phyloP scores from a whole-genome alignment of 2,113 vertebrate genomes.

The Rhinolophus sinicus region DNA sequence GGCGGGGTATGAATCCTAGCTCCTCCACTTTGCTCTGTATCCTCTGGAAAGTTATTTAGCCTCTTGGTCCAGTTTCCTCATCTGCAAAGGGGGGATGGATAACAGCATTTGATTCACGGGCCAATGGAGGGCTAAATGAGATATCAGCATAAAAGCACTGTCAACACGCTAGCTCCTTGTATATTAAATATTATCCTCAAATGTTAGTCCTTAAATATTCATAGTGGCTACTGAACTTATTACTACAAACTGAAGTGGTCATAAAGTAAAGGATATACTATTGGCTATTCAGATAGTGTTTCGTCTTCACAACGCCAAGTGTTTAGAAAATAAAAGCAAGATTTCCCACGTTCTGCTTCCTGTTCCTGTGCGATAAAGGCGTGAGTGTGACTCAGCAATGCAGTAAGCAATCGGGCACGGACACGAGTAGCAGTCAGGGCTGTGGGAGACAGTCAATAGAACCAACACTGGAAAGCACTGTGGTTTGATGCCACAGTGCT shows the following conservation, averaged over 20 bases:
- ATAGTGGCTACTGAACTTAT: not conserved
- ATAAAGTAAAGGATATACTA: not conserved
- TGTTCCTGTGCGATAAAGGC: not conserved
- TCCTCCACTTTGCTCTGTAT: not conserved
- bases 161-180: not conserved
- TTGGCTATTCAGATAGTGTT: not conserved
- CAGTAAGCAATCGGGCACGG: not conserved
- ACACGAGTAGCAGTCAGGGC: not conserved
- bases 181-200: not conserved
- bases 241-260: not conserved
- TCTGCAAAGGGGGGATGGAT: not conserved
- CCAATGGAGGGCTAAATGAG: not conserved
- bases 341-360: not conserved
- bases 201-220: too few relatives aligned
- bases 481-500: constrained; percentile 51
- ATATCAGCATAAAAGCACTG: not conserved
- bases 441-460: not conserved
- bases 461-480: constrained; percentile 17
- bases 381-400: not conserved
- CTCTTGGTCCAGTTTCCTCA: not conserved
- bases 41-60: not conserved
- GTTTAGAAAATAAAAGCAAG: not conserved
- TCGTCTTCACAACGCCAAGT: not conserved
- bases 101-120: not conserved
- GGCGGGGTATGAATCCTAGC: not conserved